Percentiles rank a stretch among this genome's conserved stretches.
Evolutionary conservation across 1,140 invertebrate genomes (phyloP).

Genomic region (Aplysia californica): DNA sequence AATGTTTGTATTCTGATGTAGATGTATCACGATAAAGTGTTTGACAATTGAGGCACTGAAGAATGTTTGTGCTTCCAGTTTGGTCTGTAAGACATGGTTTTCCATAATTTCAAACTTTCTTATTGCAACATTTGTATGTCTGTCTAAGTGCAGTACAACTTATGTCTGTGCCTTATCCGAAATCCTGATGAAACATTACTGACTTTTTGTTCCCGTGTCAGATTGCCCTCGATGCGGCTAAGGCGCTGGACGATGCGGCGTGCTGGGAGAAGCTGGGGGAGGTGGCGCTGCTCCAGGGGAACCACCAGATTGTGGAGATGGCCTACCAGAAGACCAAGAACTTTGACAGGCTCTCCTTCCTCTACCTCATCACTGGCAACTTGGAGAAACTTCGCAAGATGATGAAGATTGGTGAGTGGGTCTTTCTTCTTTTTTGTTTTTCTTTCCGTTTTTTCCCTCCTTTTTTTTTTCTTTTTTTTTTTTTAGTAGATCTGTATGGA

Average conservation of each 20-base stretch:
- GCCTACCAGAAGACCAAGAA: conserved; percentile 99
- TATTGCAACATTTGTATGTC: too few relatives aligned
- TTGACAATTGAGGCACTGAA: too few relatives aligned
- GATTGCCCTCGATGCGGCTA: conserved; percentile 86
- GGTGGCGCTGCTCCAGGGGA: conserved; percentile 93
- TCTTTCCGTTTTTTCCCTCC: too few relatives aligned
- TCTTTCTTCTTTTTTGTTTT: neutral
- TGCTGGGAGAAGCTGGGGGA: conserved; percentile 98
- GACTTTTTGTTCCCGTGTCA: conserved; percentile 42
- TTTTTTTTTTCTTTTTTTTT: too few relatives aligned
- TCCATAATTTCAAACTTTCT: too few relatives aligned
- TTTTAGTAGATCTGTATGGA: neutral
- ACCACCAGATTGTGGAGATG: conserved; percentile 98
- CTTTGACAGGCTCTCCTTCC: conserved; percentile 98
- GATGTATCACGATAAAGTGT: too few relatives aligned
- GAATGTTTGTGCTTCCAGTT: too few relatives aligned
- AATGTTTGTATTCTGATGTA: too few relatives aligned
- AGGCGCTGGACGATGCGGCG: conserved; percentile 90
- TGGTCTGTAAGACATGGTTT: too few relatives aligned
- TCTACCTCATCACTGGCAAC: conserved; percentile 99
- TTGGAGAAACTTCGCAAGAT: conserved; percentile 98
- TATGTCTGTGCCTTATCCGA: too few relatives aligned
- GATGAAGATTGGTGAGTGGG: conserved; percentile 86
- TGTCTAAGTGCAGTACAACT: too few relatives aligned
- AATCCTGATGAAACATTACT: too few relatives aligned